phyloP scores from a whole-genome alignment of 2,888 invertebrate species.

The Apamea anceps region DNA sequence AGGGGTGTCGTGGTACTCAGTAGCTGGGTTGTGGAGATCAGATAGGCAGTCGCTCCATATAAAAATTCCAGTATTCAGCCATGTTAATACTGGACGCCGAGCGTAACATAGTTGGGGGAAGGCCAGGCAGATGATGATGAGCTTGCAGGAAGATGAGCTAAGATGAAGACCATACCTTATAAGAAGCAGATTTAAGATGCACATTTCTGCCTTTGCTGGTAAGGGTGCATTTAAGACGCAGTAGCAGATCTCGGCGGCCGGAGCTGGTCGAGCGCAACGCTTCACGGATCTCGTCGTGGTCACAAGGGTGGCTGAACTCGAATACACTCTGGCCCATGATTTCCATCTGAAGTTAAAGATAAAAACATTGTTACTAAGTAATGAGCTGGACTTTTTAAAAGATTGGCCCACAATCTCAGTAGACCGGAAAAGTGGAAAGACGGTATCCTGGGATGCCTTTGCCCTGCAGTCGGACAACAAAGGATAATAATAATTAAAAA shows the following conservation, averaged over 20 bases:
- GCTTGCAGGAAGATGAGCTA: neutral
- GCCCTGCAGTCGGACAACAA: no score
- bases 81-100: neutral
- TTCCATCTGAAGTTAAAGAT: conserved; percentile 94
- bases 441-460: no score
- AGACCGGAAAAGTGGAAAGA: no score
- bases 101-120: neutral
- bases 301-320: conserved; percentile 98
- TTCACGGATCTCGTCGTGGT: conserved; percentile 96
- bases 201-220: conserved; percentile 98
- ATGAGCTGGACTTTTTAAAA: no score
- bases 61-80: neutral
- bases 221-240: conserved; percentile 98
- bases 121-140: neutral
- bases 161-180: conserved; percentile 92
- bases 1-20: neutral
- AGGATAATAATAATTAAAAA: no score
- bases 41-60: neutral
- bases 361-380: neutral
- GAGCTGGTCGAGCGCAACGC: conserved; percentile 87
- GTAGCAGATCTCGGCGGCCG: conserved; percentile 91
- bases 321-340: conserved; percentile 98
- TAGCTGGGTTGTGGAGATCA: neutral
- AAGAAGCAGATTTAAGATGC: conserved; percentile 98
- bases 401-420: no score